Conservation (phyloP, 2,888 invertebrate species). For the Malachius bipustulatus region DNA sequence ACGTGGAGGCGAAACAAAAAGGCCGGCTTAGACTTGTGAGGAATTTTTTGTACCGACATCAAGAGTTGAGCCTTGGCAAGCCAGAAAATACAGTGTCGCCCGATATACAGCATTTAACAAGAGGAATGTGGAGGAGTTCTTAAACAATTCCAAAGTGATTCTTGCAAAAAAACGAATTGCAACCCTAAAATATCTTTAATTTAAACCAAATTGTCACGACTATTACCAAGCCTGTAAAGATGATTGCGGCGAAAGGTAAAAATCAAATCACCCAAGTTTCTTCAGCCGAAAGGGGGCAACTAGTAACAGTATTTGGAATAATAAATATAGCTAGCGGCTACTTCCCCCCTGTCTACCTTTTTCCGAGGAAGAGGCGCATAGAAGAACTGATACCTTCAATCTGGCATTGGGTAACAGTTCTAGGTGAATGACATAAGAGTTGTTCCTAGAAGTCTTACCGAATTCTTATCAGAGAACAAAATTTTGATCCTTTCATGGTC, state of each 20-base stretch:
- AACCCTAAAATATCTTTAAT: neutral
- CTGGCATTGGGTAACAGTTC: constrained; percentile 2
- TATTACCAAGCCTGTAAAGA: neutral
- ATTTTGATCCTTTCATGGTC: neutral
- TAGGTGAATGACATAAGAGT: constrained; percentile 4
- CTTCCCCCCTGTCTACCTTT: constrained; percentile 1
- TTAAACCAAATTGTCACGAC: constrained; percentile 1
- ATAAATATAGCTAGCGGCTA: constrained; percentile 1
- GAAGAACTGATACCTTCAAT: neutral
- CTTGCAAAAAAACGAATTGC: neutral
- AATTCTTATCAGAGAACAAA: neutral
- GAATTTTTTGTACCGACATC: neutral
- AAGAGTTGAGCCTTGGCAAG: neutral
- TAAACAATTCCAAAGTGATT: neutral
- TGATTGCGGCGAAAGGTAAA: neutral
- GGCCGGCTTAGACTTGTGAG: constrained; percentile 1
- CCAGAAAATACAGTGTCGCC: constrained; percentile 2
- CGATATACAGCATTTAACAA: neutral
- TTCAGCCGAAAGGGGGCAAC: neutral
- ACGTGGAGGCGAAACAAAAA: neutral
- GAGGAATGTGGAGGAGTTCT: constrained; percentile 3
- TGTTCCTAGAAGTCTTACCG: neutral
- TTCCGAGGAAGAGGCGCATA: constrained; percentile 2
- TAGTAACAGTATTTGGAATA: neutral
- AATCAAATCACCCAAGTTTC: constrained; percentile 1